Conservation (phyloP, 1,140 invertebrate genomes). For the Philotrypesis tridentata region DNA sequence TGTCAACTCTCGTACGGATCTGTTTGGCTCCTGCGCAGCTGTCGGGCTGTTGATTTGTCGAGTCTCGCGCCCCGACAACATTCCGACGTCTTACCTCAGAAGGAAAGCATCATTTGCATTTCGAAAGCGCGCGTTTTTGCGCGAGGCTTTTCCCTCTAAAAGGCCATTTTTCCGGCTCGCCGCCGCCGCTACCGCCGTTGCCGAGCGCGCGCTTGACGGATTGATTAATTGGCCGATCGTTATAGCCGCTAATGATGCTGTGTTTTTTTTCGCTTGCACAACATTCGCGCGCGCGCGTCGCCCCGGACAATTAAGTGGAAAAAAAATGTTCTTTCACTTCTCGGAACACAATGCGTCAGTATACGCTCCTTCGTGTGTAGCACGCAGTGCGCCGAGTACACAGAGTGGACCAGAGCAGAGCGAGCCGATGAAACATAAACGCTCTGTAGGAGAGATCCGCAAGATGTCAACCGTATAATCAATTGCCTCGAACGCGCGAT, state of each 20-base stretch:
- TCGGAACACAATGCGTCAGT: not conserved
- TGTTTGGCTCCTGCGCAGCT: not conserved
- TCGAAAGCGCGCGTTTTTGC: conserved; percentile 42
- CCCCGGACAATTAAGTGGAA: not conserved
- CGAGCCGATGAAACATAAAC: not conserved
- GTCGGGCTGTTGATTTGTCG: conserved; percentile 24
- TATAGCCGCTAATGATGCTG: conserved; percentile 2
- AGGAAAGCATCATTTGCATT: conserved; percentile 44
- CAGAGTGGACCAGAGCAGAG: too few relatives aligned
- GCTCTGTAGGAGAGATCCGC: not conserved
- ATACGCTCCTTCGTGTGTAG: not conserved
- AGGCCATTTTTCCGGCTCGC: conserved; percentile 24
- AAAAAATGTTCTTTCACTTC: not conserved
- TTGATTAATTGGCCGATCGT: conserved; percentile 43
- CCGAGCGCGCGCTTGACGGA: too few relatives aligned
- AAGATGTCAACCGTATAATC: not conserved
- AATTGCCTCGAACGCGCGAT: not conserved
- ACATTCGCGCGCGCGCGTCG: not conserved
- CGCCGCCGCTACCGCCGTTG: too few relatives aligned
- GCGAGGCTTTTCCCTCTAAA: not conserved
- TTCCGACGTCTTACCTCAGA: conserved; percentile 29
- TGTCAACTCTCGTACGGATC: conserved; percentile 25
- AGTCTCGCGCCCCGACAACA: conserved; percentile 32
- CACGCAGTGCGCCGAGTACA: too few relatives aligned
- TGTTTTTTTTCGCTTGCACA: conserved; percentile 12